These are phyloP conservation scores for Synergus japonicus DNA, from an alignment of 2,888 invertebrate species.

Conservation along the genomic window DNA sequence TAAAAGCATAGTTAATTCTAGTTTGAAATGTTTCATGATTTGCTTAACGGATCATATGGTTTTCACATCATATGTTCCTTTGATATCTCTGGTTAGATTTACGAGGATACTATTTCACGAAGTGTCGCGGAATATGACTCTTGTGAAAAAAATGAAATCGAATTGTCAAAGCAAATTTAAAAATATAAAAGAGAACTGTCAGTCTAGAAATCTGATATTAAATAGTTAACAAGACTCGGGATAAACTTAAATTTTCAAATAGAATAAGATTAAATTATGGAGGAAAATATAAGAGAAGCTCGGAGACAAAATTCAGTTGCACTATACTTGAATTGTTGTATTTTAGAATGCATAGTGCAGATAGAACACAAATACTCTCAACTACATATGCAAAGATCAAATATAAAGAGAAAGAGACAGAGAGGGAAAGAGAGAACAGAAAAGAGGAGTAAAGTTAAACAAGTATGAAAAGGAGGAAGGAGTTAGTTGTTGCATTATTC, in stretches of 20 bases:
- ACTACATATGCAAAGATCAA: constrained; percentile 28
- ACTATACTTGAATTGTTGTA: constrained; percentile 19
- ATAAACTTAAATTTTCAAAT: not conserved
- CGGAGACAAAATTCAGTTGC: constrained; percentile 16
- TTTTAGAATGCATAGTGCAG: constrained; percentile 12
- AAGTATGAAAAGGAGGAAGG: constrained; percentile 13
- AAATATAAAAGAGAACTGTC: not conserved
- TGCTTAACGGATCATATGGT: not conserved
- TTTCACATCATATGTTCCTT: too few species aligned
- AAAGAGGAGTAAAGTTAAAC: not conserved
- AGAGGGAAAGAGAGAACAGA: not conserved
- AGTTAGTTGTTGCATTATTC: constrained; percentile 42
- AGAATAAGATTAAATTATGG: constrained; percentile 3
- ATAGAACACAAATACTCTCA: constrained; percentile 26
- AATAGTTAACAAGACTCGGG: not conserved
- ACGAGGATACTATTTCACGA: not conserved
- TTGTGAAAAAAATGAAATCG: not conserved
- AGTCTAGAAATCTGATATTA: not conserved
- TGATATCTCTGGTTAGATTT: constrained; percentile 1
- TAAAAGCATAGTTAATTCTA: not conserved
- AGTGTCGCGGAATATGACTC: not conserved
- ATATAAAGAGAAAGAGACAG: constrained; percentile 10
- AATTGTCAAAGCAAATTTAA: not conserved
- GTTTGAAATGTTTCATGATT: not conserved
- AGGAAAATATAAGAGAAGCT: constrained; percentile 18